Conservation (phyloP, 2,888 invertebrate species). For the Petrolisthes manimaculis region DNA sequence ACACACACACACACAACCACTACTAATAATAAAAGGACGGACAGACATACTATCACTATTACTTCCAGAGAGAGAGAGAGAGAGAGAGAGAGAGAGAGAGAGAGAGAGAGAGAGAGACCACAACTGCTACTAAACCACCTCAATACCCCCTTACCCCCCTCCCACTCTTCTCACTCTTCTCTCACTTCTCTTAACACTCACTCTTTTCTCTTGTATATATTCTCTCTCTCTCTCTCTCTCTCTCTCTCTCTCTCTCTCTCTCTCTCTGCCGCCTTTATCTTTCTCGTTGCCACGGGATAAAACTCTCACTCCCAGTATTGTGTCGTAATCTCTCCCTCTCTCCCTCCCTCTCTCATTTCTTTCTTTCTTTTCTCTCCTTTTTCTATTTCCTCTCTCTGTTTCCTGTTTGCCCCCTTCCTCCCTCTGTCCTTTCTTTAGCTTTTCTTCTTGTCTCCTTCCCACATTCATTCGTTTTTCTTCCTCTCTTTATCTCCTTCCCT, state of each 20-base stretch:
- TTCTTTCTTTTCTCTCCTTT: background rate
- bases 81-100: background rate
- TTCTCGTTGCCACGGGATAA: conserved; percentile 19
- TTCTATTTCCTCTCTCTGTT: conserved; percentile 11
- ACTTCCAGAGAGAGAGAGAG: conserved; percentile 22
- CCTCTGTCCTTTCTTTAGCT: background rate
- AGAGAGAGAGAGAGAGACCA: background rate
- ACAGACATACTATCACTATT: too few relatives aligned
- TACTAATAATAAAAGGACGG: too few relatives aligned
- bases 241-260: conserved; percentile 27
- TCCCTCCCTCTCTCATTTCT: conserved; percentile 27
- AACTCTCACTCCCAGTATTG: conserved; percentile 29
- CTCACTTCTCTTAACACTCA: conserved; percentile 16
- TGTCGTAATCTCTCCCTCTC: conserved; percentile 28
- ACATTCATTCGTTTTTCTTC: background rate
- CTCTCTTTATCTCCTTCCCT: background rate
- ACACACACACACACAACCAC: too few relatives aligned
- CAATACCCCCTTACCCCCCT: background rate
- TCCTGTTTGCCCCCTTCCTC: background rate
- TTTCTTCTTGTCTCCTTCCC: conserved; percentile 4
- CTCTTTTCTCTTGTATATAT: background rate
- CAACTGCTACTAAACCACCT: background rate
- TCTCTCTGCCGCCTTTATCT: conserved; percentile 38
- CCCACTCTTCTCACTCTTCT: background rate
- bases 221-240: conserved; percentile 12